Percentiles rank a stretch among this genome's conserved stretches.
Conservation (phyloP, 1,140 invertebrate species). For the Euura lappo region DNA sequence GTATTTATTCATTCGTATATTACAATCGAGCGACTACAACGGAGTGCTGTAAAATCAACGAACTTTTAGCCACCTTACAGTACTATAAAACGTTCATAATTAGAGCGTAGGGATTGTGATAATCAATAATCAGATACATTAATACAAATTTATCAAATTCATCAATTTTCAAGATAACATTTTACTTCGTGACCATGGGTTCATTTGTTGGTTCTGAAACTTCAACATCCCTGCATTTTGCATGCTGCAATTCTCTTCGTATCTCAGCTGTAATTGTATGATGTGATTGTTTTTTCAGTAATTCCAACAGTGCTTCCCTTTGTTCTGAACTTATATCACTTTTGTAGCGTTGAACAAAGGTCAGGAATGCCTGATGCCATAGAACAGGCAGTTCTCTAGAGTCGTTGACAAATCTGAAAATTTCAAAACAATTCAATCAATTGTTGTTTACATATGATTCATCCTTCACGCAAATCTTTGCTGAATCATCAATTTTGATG, state of each 20-base stretch:
- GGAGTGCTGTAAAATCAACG: no score
- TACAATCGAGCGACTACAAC: no score
- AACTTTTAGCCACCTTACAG: no score
- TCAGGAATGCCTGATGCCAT: constrained; percentile 95
- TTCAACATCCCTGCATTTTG: constrained; percentile 82
- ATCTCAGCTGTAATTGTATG: constrained; percentile 85
- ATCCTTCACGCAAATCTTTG: background rate
- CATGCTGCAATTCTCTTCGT: constrained; percentile 81
- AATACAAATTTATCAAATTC: background rate
- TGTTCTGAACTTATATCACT: constrained; percentile 93
- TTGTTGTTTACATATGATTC: no score
- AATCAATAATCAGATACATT: constrained; percentile 1
- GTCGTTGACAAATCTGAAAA: constrained; percentile 81
- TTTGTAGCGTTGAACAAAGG: constrained; percentile 96
- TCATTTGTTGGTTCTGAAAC: constrained; percentile 31
- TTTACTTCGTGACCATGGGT: constrained; percentile 1
- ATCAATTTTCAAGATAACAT: background rate
- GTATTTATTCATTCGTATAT: no score
- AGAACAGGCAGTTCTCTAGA: constrained; percentile 87
- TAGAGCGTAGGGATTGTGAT: constrained; percentile 22
- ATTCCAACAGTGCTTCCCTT: constrained; percentile 80
- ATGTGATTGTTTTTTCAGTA: constrained; percentile 82
- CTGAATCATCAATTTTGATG: constrained; percentile 8
- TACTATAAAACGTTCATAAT: no score
- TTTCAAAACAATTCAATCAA: constrained; percentile 9